A percentile compares a stretch with the other conserved stretches of the same genome.
These are phyloP conservation scores for Hippocampus zosterae DNA, from an alignment of 2,113 vertebrate species.

Conservation along the genomic window DNA sequence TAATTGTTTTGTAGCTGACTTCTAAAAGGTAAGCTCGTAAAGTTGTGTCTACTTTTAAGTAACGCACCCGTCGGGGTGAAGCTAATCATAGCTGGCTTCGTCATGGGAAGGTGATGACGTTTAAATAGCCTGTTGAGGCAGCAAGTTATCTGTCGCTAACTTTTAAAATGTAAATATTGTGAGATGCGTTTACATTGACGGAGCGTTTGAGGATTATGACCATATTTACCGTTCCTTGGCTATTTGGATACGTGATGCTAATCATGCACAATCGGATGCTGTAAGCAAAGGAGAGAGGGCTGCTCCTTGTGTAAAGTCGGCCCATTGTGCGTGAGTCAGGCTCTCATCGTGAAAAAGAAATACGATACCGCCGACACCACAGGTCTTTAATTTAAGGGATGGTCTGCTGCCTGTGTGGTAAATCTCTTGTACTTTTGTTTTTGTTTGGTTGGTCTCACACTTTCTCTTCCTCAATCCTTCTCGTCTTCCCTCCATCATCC, in stretches of 20 bases:
- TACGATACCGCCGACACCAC: slow-evolving; percentile 33
- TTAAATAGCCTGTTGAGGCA: too few relatives aligned
- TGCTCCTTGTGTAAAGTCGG: slow-evolving; percentile 21
- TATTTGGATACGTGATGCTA: neutral
- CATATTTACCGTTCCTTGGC: neutral
- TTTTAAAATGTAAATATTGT: neutral
- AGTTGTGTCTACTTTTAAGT: too few relatives aligned
- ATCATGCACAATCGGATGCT: neutral
- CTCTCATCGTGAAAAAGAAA: slow-evolving; percentile 48
- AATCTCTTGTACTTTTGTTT: slow-evolving; percentile 50
- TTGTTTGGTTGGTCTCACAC: slow-evolving; percentile 42
- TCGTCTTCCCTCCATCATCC: slow-evolving; percentile 54
- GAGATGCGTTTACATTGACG: neutral
- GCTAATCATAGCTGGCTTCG: too few relatives aligned
- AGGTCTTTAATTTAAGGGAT: slow-evolving; percentile 60
- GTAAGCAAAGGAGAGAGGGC: neutral
- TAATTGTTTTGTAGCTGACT: too few relatives aligned
- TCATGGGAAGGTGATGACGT: too few relatives aligned
- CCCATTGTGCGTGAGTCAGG: slow-evolving; percentile 27
- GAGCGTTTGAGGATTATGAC: neutral
- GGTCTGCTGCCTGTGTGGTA: slow-evolving; percentile 60
- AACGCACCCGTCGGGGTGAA: too few relatives aligned
- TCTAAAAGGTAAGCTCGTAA: too few relatives aligned
- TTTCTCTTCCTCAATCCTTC: slow-evolving; percentile 49
- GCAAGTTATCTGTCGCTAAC: neutral